These are phyloP conservation scores for Caenorhabditis tropicalis DNA, from an alignment of 1,140 invertebrate species.

Conservation along the genomic window DNA sequence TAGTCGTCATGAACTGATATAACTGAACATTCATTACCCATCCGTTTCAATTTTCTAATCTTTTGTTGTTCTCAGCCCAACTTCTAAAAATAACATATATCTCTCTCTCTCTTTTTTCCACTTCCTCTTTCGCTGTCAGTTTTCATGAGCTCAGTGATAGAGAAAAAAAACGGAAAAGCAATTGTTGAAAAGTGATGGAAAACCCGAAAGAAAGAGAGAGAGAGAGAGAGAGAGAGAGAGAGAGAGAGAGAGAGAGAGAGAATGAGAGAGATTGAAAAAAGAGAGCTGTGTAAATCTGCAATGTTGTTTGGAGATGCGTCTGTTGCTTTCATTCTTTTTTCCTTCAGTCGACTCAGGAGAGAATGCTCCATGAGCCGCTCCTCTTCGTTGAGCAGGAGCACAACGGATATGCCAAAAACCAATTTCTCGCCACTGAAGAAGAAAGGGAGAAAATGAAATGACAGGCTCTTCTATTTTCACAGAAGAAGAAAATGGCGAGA, in stretches of 20 bases:
- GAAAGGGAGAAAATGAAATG: not conserved
- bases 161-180: conserved; percentile 34
- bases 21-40: no score
- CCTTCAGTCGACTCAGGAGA: not conserved
- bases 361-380: not conserved
- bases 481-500: not conserved
- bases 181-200: conserved; percentile 26
- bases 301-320: conserved; percentile 6
- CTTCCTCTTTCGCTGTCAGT: not conserved
- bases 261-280: not conserved
- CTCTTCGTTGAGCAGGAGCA: not conserved
- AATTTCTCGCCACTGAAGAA: not conserved
- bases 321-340: not conserved
- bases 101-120: not conserved
- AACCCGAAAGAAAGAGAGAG: not conserved
- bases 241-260: not conserved
- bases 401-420: conserved; percentile 20
- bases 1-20: no score
- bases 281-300: conserved; percentile 1
- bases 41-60: no score
- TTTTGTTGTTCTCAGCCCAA: no score
- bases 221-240: no score
- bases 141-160: conserved; percentile 31
- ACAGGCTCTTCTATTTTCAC: not conserved
- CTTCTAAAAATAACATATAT: not conserved